Base-by-base conservation (phyloP, 1,140 invertebrate species). In the Cotesia typhae region DNA sequence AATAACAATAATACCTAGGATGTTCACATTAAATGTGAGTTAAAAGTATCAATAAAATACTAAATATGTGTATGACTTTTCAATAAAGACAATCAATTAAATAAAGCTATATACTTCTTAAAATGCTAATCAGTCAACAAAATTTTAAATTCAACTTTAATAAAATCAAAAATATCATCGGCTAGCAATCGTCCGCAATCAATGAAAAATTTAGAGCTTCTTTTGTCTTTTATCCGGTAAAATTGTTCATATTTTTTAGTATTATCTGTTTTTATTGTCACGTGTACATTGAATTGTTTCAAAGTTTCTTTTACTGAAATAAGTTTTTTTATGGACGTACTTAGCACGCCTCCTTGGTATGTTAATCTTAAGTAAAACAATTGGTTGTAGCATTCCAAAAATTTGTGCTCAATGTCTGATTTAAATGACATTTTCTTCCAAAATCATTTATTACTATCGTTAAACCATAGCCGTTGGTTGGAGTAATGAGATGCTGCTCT, bases 391-490 rank as follows among this genome's bases (percentile, higher is more conserved):
- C 35, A 63, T 10, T 63, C 12, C 37, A 67, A 61, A 60, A 35
- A 68, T 55, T 80, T 77, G 73, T 73, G 77, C 47, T 79, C 80
- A 20, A 71, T 68, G 9, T 76, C 77, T 20, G 72, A 60, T 12
- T n/a, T 67, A 9, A 71, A 63, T 47, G 28, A 28, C 9, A 74
- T 70, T 59, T 78, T 80, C 52, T 63, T 64, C 7, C 70, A 61
- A 60, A 79, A 6, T 61, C 66, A 20, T 61, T 51, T 35, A 71
- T 36, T 55, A 52, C 63, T 1, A 71, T 36, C 2, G 63, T 35
- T 4, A 71, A 12, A 10, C 70, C 70, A 36, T 14, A 41, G 9
- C 63, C 57, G 28, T n/a, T 60, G 4, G 68, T 52, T n/a, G 71
- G 71, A 28, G 14, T 14, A 1, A 73, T 10, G n/a, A 47, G 17